Evolutionary conservation across 2,113 vertebrate genomes (phyloP), one percentile per base, ranked within the genome.

Genomic region (Epinephelus fuscoguttatus): DNA sequence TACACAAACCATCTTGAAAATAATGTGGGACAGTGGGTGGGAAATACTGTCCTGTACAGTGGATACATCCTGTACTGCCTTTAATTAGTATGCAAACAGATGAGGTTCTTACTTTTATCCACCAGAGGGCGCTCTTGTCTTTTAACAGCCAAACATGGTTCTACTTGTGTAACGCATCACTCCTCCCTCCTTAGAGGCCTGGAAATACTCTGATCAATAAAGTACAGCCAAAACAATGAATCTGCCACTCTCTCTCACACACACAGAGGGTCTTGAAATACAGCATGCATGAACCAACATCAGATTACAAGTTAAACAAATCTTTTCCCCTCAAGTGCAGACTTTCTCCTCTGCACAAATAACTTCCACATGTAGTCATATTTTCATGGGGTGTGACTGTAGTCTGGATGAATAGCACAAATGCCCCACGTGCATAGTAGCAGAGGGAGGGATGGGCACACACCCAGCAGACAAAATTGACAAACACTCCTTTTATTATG

Each of bases 301-400:
- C 18, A 14, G 14, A 19, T 42, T 23, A 21, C 25, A 21, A 60
- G 14, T 18, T 0, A 42, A 18, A 21, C 6, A 27, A 7, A 14
- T 0, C 17, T 0, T 7, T 25, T 78, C 7, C 2, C 45, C 33
- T 37, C 6, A 47, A 25, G 23, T 2, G 4, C 63, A 17, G 56
- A 4, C 53, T 45, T 70, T 78, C 59, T 59, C 33, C 19, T 60
- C 1, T 1, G 76, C 42, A 71, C 27, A 72, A 80, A 72, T 75
- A 84, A 70, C 64, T 64, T 85, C 72, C 70, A 71, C 64, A 55
- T 47, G 75, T 19, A 80, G 74, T 88, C 81, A 60, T 87, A 27
- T 78, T 78, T 93, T 77, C 70, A 19, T 3, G 4, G 81, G 88
- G 79, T 88, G 84, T 87, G 89, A 72, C 73, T 67, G 14, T 9